phyloP scores from a whole-genome alignment of 2,888 invertebrate species.

The Ophioninae sp. region DNA sequence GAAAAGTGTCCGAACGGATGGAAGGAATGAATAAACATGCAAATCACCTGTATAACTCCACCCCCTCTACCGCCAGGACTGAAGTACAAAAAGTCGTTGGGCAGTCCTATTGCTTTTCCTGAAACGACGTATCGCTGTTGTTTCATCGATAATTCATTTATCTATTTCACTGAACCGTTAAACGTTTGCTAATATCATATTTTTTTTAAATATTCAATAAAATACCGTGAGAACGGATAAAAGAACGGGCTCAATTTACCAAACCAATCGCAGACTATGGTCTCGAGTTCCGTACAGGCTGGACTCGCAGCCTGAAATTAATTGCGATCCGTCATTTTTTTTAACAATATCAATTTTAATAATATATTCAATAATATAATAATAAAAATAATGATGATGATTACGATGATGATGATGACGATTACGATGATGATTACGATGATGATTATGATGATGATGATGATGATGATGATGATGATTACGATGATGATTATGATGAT shows the following conservation, averaged over 20 bases:
- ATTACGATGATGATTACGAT: no score
- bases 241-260: slow-evolving; percentile 82
- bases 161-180: no score
- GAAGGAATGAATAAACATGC: not conserved
- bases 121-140: slow-evolving; percentile 61
- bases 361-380: no score
- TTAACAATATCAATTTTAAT: not conserved
- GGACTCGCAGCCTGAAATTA: slow-evolving; percentile 95
- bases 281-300: slow-evolving; percentile 97
- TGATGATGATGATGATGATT: no score
- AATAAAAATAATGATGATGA: no score
- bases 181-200: no score
- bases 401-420: no score
- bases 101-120: slow-evolving; percentile 96
- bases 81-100: slow-evolving; percentile 92
- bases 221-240: not conserved
- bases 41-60: slow-evolving; percentile 94
- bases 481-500: no score
- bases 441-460: no score
- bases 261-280: slow-evolving; percentile 97
- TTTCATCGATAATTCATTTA: no score
- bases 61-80: slow-evolving; percentile 94
- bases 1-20: no score
- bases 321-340: not conserved
- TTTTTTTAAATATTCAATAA: not conserved